Base-by-base conservation (phyloP, 2,888 invertebrate genomes). In the Gibbula magus region DNA sequence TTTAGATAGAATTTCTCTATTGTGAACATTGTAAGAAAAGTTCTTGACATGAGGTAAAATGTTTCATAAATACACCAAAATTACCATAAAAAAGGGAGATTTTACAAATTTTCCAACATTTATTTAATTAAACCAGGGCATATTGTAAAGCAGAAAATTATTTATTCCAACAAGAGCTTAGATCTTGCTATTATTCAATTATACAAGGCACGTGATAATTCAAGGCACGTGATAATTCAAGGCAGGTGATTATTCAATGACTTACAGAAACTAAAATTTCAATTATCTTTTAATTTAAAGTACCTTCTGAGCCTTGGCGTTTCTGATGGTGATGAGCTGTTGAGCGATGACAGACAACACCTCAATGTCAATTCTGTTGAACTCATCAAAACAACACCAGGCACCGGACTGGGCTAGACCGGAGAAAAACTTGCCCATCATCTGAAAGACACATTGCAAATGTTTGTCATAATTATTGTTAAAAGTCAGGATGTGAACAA, bases 321-420 rank as follows among this genome's bases (percentile, higher is more conserved):
- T 96, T 84, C 96, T 94, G 84, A 97, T 97, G 0, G 97, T 97
- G 81, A 97, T 97, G 80, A 97, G 93, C 90, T 97, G 97, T 88
- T 97, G 97, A 0, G 97, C 97, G 88, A 97, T 97, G 3, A 97
- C 97, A 18, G 97, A 97, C 81, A 97, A 93, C 54, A 97, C 97
- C 92, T 97, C 97, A 86, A 97, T 97, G 90, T 97, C 96, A 81
- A 97, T 97, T 7, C 97, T 94, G 93, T 97, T 97, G 92, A 97
- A 97, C 92, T 97, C 97, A 91, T 97, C 97, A 91, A 97, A 97
- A 89, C 97, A 97, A 89, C 97, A 97, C 97, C 97, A 97, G 3
- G 97, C 97, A 0, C 97, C 97, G 0, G 96, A 96, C 79, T 97
- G 97, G 0, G 97, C 97, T 85, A 97, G 92, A 0, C 97, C 97